These are phyloP conservation scores for Colius striatus DNA, from an alignment of 2,113 vertebrate species.

Conservation along the genomic window DNA sequence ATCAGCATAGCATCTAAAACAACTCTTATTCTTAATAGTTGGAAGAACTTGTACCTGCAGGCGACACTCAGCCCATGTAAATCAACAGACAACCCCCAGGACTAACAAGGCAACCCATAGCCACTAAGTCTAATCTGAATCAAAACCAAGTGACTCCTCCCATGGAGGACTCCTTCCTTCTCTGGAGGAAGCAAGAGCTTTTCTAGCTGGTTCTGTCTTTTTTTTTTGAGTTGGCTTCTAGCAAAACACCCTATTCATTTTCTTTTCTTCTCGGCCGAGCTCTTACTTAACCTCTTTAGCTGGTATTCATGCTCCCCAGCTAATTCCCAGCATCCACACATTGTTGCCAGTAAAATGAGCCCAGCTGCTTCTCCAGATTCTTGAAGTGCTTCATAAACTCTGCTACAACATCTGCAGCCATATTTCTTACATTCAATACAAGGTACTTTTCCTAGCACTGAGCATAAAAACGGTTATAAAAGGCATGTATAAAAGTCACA, in stretches of 20 bases:
- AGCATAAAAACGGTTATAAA: slow-evolving; percentile 26
- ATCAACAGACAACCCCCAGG: not conserved
- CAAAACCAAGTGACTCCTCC: not conserved
- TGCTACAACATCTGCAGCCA: slow-evolving; percentile 30
- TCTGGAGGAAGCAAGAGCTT: not conserved
- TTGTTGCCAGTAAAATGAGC: slow-evolving; percentile 1
- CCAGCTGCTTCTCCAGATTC: slow-evolving; percentile 22
- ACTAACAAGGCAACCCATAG: not conserved
- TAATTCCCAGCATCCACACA: not conserved
- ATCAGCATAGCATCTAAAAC: slow-evolving; percentile 3
- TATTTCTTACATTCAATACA: not conserved
- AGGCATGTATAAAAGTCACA: not conserved
- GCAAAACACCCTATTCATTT: not conserved
- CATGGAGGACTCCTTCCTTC: not conserved
- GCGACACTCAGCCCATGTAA: not conserved
- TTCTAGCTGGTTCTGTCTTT: not conserved
- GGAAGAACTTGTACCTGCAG: not conserved
- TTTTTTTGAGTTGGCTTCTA: not conserved
- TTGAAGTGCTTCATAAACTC: slow-evolving; percentile 27
- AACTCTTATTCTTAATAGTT: not conserved
- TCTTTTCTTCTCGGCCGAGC: not conserved
- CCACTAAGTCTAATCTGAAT: not conserved
- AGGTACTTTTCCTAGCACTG: not conserved
- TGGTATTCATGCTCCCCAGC: not conserved
- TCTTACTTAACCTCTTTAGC: not conserved